Percentiles rank a stretch among this genome's conserved stretches.
These are phyloP conservation scores for Pandion haliaetus DNA, from an alignment of 2,113 vertebrate genomes.

Conservation along the genomic window DNA sequence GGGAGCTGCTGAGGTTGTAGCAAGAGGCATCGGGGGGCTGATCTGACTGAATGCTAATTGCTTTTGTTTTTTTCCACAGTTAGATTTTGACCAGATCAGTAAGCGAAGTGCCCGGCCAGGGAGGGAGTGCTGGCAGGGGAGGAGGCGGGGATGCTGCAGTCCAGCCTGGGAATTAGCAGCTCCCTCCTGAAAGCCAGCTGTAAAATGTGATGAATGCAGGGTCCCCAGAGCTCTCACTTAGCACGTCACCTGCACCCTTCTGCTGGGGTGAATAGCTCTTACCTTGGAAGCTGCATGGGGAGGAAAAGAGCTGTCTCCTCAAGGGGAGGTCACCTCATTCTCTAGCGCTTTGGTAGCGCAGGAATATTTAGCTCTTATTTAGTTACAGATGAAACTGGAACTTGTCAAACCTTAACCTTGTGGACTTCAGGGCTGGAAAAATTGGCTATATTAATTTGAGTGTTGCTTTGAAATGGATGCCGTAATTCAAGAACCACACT, in stretches of 20 bases:
- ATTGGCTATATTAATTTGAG: neutral
- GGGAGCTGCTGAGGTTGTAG: neutral
- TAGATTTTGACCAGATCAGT: neutral
- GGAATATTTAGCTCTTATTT: neutral
- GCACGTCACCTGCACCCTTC: neutral
- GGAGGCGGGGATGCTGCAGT: neutral
- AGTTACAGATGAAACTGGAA: neutral
- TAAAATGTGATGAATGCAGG: fast-evolving
- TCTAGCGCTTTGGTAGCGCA: fast-evolving
- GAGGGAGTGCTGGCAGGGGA: neutral
- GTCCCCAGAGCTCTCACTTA: neutral
- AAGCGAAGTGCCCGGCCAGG: neutral
- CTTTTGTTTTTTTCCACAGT: neutral
- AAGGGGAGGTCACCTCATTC: neutral
- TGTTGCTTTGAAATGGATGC: neutral
- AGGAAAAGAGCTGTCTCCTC: neutral
- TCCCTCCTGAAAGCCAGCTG: neutral
- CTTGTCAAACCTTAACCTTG: neutral
- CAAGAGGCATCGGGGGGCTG: neutral
- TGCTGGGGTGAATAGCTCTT: neutral
- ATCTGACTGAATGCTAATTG: neutral
- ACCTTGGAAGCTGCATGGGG: fast-evolving
- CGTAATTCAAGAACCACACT: neutral
- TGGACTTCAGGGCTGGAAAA: neutral
- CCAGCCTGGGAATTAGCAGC: neutral